Percentiles rank a stretch among this genome's conserved stretches.
phyloP scores from a whole-genome alignment of 2,888 invertebrate species.

The Bembecia ichneumoniformis region DNA sequence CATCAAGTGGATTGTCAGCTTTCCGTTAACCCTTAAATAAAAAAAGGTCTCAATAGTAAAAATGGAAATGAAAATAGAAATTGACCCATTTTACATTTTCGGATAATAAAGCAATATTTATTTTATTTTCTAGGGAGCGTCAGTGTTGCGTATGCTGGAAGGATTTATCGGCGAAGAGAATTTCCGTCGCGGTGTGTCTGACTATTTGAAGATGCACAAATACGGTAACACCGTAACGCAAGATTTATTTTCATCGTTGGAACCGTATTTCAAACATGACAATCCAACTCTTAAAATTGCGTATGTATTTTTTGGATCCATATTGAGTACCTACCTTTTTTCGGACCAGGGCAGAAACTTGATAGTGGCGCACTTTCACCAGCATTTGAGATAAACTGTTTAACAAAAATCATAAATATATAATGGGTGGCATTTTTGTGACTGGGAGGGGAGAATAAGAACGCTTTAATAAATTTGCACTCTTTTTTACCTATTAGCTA shows the following conservation, averaged over 20 bases:
- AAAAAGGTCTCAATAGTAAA: too few relatives aligned
- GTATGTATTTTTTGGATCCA: constrained; percentile 28
- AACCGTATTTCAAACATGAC: constrained; percentile 61
- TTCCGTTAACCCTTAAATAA: too few relatives aligned
- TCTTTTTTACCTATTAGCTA: too few relatives aligned
- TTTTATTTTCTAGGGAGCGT: constrained; percentile 76
- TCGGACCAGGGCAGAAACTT: too few relatives aligned
- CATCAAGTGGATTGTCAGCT: too few relatives aligned
- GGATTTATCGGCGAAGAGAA: constrained; percentile 79
- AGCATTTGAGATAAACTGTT: too few relatives aligned
- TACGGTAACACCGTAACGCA: constrained; percentile 86
- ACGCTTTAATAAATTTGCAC: too few relatives aligned
- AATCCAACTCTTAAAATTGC: constrained; percentile 66
- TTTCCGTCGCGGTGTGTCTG: constrained; percentile 81
- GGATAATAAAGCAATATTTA: background rate
- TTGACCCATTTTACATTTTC: background rate
- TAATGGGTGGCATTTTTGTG: too few relatives aligned
- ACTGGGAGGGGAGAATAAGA: too few relatives aligned
- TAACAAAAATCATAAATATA: too few relatives aligned
- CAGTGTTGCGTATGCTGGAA: constrained; percentile 91
- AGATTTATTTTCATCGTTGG: constrained; percentile 80
- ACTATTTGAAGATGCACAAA: constrained; percentile 78
- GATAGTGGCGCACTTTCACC: too few relatives aligned
- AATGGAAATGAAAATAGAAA: background rate
- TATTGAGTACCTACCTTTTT: too few relatives aligned